Evolutionary conservation across 2,888 invertebrate species (phyloP), one percentile per base, ranked within the genome.

Genomic region (Harmothoe impar): DNA sequence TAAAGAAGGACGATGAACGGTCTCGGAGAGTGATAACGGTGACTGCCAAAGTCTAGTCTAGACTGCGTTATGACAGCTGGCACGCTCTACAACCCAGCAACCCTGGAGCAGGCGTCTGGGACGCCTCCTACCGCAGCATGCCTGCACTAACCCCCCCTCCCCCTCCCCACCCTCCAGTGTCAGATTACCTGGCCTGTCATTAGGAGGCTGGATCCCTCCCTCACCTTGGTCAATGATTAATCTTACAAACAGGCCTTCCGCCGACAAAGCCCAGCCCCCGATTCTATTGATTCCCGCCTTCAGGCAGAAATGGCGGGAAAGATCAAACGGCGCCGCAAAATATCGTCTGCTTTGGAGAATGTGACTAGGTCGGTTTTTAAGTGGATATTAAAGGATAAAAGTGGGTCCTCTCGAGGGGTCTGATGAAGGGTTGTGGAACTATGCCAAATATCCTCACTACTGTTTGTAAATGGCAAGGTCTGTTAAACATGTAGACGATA

Each of bases 181-280:
- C 72, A 15, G 72, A 29, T 72, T 72, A 72, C 72, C 72, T 72
- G 72, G 29, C 1, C 72, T 29, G 72, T 72, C 72, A 72, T 72
- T 72, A 72, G 72, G 25, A 25, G n/a, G 5, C 72, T 15, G 29
- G 29, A 23, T 72, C 25, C 72, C 72, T 25, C 29, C 31, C 31
- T 72, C 31, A 72, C 72, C 72, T 72, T 72, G 72, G 31, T 29
- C 72, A 25, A 72, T 25, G 72, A 72, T 72, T 72, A 72, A 72
- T 72, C 72, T 29, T 72, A 72, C 72, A 72, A 72, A 72, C 72
- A 72, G 31, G 29, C 72, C 29, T 72, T 29, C 72, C 72, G 29
- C 72, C 62, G 62, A 72, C 72, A 72, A 29, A 72, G 72, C 72
- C 72, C 5, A 29, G 29, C 72, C 29, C 72, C 72, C 72, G 72